These are phyloP conservation scores for Micronycteris hirsuta DNA, from an alignment of 2,113 vertebrate species.

Conservation along the genomic window DNA sequence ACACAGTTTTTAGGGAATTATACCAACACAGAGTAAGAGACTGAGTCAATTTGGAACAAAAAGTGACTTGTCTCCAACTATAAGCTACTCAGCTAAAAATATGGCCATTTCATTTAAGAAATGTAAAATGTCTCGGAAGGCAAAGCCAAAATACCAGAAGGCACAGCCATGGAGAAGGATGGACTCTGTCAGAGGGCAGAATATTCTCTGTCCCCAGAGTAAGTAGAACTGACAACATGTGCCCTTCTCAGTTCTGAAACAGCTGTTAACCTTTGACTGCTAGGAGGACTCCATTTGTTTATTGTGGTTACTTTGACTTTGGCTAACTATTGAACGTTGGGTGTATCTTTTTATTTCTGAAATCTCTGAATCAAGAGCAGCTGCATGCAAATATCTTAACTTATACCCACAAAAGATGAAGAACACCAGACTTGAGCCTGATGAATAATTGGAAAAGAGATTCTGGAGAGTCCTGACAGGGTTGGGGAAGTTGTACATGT, in stretches of 20 bases:
- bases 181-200: not conserved
- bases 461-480: not conserved
- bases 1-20: not conserved
- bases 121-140: not conserved
- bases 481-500: not conserved
- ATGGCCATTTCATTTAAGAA: not conserved
- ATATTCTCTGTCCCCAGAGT: not conserved
- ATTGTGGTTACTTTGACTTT: not conserved
- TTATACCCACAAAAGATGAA: not conserved
- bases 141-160: not conserved
- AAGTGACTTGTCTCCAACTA: not conserved
- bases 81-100: not conserved
- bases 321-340: not conserved
- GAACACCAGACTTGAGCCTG: not conserved
- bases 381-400: not conserved
- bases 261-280: not conserved
- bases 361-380: not conserved
- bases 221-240: not conserved
- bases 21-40: not conserved
- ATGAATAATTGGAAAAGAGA: not conserved
- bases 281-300: not conserved
- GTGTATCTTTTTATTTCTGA: not conserved
- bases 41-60: not conserved
- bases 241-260: not conserved
- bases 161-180: not conserved